Conservation (phyloP, 2,888 invertebrate species). For the Villa cingulata region DNA sequence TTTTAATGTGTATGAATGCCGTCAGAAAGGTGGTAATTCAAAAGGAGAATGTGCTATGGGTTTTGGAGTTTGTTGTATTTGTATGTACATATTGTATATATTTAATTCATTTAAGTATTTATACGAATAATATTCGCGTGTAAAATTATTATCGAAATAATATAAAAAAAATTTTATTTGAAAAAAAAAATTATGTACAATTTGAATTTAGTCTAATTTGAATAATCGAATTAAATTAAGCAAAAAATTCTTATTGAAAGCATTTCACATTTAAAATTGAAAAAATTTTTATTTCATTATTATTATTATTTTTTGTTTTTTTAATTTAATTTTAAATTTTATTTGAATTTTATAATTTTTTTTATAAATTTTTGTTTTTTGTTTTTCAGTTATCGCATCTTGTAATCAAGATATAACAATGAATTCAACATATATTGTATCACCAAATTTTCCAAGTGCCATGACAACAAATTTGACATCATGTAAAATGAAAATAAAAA, state of each 20-base stretch:
- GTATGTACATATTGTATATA: too few species aligned
- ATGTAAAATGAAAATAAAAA: slow-evolving; percentile 59
- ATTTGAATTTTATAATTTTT: neutral
- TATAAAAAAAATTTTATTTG: too few species aligned
- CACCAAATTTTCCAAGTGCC: slow-evolving; percentile 67
- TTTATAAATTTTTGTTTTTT: neutral
- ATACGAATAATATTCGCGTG: too few species aligned
- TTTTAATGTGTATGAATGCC: slow-evolving; percentile 72
- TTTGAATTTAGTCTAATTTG: too few species aligned
- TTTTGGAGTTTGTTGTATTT: slow-evolving; percentile 74
- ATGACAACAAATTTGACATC: slow-evolving; percentile 47
- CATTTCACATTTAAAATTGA: neutral
- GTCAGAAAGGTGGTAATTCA: slow-evolving; percentile 53
- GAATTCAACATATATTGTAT: slow-evolving; percentile 71
- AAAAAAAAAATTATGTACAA: too few species aligned
- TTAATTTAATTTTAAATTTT: too few species aligned
- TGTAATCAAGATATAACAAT: slow-evolving; percentile 59
- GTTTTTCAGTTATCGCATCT: slow-evolving; percentile 51
- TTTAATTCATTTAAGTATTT: too few species aligned
- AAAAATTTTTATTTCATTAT: too few species aligned
- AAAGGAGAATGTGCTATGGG: slow-evolving; percentile 69
- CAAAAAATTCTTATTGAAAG: neutral
- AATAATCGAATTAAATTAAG: too few species aligned
- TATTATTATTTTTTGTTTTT: too few species aligned
- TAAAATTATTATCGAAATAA: too few species aligned